A percentile compares a stretch with the other conserved stretches of the same genome.
Conservation (phyloP, 2,113 vertebrate genomes). For the Datnioides undecimradiatus region DNA sequence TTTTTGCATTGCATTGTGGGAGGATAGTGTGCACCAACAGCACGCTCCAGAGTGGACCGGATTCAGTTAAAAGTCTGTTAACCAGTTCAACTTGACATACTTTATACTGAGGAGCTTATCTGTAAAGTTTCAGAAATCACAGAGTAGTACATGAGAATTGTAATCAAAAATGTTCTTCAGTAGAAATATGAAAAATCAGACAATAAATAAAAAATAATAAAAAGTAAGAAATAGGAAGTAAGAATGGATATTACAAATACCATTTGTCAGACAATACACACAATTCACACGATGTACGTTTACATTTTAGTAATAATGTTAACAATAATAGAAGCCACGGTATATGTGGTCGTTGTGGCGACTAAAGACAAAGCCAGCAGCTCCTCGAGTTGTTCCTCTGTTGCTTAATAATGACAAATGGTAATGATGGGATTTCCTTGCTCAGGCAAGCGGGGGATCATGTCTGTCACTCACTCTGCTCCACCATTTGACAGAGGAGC, state of each 20-base stretch:
- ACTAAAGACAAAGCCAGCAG: background rate
- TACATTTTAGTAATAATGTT: background rate
- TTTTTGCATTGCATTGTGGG: background rate
- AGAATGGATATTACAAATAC: background rate
- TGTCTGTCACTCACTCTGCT: constrained; percentile 48
- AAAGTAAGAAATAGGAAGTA: background rate
- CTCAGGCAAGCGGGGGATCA: constrained; percentile 27
- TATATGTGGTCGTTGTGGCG: background rate
- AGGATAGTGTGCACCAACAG: background rate
- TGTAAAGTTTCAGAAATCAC: background rate
- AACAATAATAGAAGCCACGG: background rate
- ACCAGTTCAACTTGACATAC: background rate
- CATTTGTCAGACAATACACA: background rate
- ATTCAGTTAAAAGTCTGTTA: no score
- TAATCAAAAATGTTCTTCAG: background rate
- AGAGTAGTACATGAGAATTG: background rate
- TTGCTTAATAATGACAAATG: constrained; percentile 53
- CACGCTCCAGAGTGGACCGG: background rate
- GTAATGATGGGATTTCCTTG: constrained; percentile 67
- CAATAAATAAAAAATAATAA: no score
- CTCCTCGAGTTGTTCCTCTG: background rate
- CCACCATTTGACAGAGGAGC: constrained; percentile 60
- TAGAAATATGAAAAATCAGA: no score
- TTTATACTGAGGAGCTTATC: background rate
- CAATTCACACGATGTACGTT: background rate